Evolutionary conservation across 2,888 invertebrate genomes (phyloP).

Genomic region (Xylota sylvarum): DNA sequence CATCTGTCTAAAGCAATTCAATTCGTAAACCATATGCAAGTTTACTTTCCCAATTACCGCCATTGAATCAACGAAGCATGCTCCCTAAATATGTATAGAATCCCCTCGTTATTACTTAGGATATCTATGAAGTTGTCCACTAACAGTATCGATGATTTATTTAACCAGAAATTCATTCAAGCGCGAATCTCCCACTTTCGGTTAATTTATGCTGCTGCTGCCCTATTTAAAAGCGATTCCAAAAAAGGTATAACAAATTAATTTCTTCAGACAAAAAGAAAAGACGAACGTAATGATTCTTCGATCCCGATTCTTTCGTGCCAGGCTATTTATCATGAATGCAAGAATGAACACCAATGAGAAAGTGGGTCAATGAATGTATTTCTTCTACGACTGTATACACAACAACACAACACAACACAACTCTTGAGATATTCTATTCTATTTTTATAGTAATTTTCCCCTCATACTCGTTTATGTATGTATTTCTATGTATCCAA

Average conservation of each 20-base stretch:
- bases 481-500: slow-evolving; percentile 34
- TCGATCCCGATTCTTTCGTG: slow-evolving; percentile 53
- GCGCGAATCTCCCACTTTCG: slow-evolving; percentile 55
- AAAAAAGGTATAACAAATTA: slow-evolving; percentile 61
- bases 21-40: background rate
- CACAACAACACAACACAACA: background rate
- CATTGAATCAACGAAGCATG: background rate
- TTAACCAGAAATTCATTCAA: slow-evolving; percentile 23
- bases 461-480: slow-evolving; percentile 6
- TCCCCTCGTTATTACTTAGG: background rate
- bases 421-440: slow-evolving; percentile 40
- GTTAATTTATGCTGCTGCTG: slow-evolving; percentile 58
- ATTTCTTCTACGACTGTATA: slow-evolving; percentile 38
- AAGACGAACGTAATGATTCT: slow-evolving; percentile 48
- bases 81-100: no score
- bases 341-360: slow-evolving; percentile 62
- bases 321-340: slow-evolving; percentile 67
- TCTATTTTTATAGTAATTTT: slow-evolving; percentile 54
- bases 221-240: slow-evolving; percentile 25
- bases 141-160: slow-evolving; percentile 27
- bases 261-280: slow-evolving; percentile 35
- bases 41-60: background rate
- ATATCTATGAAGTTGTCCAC: slow-evolving; percentile 34
- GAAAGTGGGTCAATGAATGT: slow-evolving; percentile 64
- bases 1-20: no score